Percentiles rank a stretch among this genome's conserved stretches.
phyloP scores from a whole-genome alignment of 2,888 invertebrate genomes.

The Zelleria hepariella region DNA sequence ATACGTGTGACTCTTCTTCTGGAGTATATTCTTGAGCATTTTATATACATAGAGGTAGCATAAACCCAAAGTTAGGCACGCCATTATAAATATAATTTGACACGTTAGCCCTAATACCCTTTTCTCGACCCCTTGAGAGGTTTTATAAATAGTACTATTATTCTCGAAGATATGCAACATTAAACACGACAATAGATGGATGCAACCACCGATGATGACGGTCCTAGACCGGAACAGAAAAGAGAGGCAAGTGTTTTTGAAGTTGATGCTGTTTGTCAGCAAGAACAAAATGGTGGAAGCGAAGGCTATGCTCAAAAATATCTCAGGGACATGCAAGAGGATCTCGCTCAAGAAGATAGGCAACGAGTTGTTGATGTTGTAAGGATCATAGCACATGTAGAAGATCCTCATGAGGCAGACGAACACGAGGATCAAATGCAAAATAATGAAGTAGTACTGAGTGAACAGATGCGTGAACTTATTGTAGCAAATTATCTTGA shows the following conservation, averaged over 20 bases:
- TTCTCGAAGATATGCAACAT: constrained; percentile 85
- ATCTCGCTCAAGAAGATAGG: constrained; percentile 85
- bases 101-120: constrained; percentile 82
- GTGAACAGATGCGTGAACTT: constrained; percentile 89
- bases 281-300: constrained; percentile 89
- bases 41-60: constrained; percentile 89
- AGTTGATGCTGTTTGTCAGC: constrained; percentile 82
- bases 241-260: constrained; percentile 79
- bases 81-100: constrained; percentile 88
- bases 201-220: constrained; percentile 81
- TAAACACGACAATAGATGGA: constrained; percentile 86
- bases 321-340: constrained; percentile 86
- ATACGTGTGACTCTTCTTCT: constrained; percentile 84
- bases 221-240: constrained; percentile 83
- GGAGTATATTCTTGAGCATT: constrained; percentile 80
- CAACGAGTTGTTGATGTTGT: constrained; percentile 87
- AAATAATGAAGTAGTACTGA: constrained; percentile 88
- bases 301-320: constrained; percentile 90
- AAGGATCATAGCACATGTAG: constrained; percentile 92
- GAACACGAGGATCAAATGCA: constrained; percentile 85
- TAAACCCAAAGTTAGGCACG: constrained; percentile 86
- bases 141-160: constrained; percentile 62
- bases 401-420: constrained; percentile 88
- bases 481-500: constrained; percentile 88
- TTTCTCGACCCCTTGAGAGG: constrained; percentile 59